Evolutionary conservation across 1,140 invertebrate species (phyloP).

Genomic region (Aphelenchoides avenae): DNA sequence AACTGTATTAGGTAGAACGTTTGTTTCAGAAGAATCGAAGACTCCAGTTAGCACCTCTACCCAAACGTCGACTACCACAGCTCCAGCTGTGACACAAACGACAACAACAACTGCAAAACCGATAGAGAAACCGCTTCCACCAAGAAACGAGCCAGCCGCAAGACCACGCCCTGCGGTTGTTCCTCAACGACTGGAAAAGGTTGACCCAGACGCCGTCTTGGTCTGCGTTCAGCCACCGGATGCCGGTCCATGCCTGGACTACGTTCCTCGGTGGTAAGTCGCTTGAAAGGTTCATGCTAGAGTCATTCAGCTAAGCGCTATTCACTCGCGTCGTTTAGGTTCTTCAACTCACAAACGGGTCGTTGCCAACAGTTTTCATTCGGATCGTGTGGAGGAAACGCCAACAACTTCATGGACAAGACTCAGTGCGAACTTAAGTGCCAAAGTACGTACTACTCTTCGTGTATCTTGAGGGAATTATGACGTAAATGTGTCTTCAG

Average conservation of each 20-base stretch:
- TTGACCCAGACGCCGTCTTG: no score
- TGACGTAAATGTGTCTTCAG: neutral
- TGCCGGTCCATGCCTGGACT: slow-evolving; percentile 22
- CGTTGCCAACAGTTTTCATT: slow-evolving; percentile 51
- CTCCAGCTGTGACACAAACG: no score
- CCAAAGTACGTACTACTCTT: slow-evolving; percentile 5
- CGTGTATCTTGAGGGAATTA: slow-evolving; percentile 5
- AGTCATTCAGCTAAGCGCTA: neutral
- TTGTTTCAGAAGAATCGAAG: no score
- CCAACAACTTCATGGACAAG: slow-evolving; percentile 33
- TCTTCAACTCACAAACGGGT: slow-evolving; percentile 44
- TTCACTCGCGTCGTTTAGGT: no score
- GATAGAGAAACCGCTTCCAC: no score
- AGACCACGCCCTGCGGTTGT: no score
- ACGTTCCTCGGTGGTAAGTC: slow-evolving; percentile 19
- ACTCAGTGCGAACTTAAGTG: neutral
- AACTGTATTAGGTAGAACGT: no score
- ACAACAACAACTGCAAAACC: no score
- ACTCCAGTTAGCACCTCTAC: no score
- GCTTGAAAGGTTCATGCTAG: neutral
- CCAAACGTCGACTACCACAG: no score
- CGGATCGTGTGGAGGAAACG: slow-evolving; percentile 46
- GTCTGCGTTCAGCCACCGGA: slow-evolving; percentile 22
- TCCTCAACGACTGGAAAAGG: no score
- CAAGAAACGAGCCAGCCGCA: no score